Conservation (phyloP, 2,888 invertebrate species). For the Volucella zonaria region DNA sequence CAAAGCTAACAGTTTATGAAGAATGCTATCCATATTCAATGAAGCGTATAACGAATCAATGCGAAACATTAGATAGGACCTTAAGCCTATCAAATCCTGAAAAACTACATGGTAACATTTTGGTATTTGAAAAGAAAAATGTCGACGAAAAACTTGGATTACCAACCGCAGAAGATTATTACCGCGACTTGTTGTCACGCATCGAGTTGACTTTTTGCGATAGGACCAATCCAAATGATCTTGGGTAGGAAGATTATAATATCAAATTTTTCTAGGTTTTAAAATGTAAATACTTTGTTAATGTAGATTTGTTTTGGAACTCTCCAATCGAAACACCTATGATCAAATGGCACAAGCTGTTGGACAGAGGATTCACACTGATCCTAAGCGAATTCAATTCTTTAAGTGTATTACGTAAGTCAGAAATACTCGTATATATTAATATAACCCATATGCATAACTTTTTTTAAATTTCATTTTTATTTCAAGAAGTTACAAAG, state of each 20-base stretch:
- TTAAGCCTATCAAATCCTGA: slow-evolving; percentile 80
- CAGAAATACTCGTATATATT: slow-evolving; percentile 77
- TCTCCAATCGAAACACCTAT: slow-evolving; percentile 95
- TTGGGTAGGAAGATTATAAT: slow-evolving; percentile 84
- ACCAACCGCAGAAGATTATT: slow-evolving; percentile 95
- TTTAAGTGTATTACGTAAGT: slow-evolving; percentile 94
- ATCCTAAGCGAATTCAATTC: slow-evolving; percentile 95
- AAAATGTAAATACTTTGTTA: neutral
- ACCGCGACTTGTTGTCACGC: slow-evolving; percentile 91
- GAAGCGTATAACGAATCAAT: slow-evolving; percentile 91
- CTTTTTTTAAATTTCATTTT: neutral
- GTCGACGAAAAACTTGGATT: slow-evolving; percentile 88
- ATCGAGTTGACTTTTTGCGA: slow-evolving; percentile 97
- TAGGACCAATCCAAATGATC: slow-evolving; percentile 94
- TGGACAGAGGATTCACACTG: slow-evolving; percentile 92
- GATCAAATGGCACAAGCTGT: slow-evolving; percentile 95
- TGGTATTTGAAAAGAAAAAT: slow-evolving; percentile 96
- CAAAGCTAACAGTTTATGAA: slow-evolving; percentile 92
- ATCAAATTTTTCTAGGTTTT: neutral
- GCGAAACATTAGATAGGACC: slow-evolving; percentile 92
- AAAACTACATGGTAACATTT: slow-evolving; percentile 97
- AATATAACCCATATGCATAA: neutral
- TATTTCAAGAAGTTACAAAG: slow-evolving; percentile 89
- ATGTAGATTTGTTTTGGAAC: slow-evolving; percentile 90
- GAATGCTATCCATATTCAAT: slow-evolving; percentile 95